Base-by-base conservation (phyloP, 2,888 invertebrate genomes). In the Lepidochrysops patricia region DNA sequence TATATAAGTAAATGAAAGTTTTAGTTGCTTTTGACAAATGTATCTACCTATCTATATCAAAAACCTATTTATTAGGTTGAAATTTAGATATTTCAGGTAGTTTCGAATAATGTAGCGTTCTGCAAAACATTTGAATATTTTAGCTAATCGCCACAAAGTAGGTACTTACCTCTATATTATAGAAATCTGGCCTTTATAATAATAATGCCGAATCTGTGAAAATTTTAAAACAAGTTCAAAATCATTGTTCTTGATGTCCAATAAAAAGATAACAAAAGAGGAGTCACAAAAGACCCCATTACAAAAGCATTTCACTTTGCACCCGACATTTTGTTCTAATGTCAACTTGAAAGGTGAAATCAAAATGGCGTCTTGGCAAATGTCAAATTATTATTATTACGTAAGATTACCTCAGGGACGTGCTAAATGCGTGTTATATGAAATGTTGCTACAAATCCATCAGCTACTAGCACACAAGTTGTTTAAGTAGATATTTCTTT, bases 311-410 rank as follows among this genome's bases (percentile, higher is more conserved):
- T 54, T 13, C 32, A 19, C 52, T 54, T 54, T 54, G 54, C 54
- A 32, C 32, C 27, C 63, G 63, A 63, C 63, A 63, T 63, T 63
- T 63, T 61, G 56, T 50, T 15, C 7, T 61, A 63, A 63, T 57
- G 60, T 61, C 64, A 64, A 59, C 43, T 60, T 34, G 26, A 25
- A 62, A 60, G 60, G 60, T 60, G 60, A 60, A 49, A 54, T 54
- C 63, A 64, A 61, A 59, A 62, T 63, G 64, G 64, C 63, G 61
- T 34, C 52, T 56, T 25, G 19, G 54, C 26, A 63, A 63, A 61
- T 63, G 64, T 63, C 63, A 63, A 54, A 54, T 52, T 7, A 52
- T 54, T 48, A 27, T 37, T 37, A n/a, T 48, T 32, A 32, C 27
- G 37, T 29, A 43, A 19, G 54, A 54, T 54, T 54, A 54, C 54